These are phyloP conservation scores for Drosophila pruinosa DNA, from an alignment of 1,140 invertebrate genomes.

Conservation along the genomic window DNA sequence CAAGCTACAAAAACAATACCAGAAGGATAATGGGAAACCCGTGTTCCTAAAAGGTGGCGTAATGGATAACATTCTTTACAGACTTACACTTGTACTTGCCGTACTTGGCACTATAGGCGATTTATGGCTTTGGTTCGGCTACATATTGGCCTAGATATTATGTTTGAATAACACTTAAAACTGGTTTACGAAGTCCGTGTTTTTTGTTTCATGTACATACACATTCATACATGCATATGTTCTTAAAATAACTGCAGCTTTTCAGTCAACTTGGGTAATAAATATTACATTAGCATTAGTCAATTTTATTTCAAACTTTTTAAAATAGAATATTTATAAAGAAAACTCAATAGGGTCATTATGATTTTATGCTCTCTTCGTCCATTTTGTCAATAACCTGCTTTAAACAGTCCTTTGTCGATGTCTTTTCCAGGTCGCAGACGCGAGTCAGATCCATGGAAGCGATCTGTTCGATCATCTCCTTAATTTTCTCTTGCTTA, in stretches of 20 bases:
- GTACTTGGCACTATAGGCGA: conserved; percentile 76
- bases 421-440: conserved; percentile 76
- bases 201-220: conserved; percentile 5
- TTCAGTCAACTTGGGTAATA: conserved; percentile 26
- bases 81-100: conserved; percentile 82
- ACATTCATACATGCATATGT: background rate
- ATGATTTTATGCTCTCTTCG: conserved; percentile 45
- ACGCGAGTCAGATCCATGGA: conserved; percentile 77
- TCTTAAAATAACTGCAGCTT: background rate
- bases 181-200: background rate
- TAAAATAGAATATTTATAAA: background rate
- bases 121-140: conserved; percentile 40
- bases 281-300: background rate
- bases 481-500: conserved; percentile 83
- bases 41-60: conserved; percentile 86
- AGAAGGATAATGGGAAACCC: conserved; percentile 84
- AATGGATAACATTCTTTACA: conserved; percentile 85
- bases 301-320: conserved; percentile 13
- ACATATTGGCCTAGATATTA: conserved; percentile 35
- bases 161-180: conserved; percentile 4
- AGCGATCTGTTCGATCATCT: conserved; percentile 82
- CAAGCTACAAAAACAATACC: conserved; percentile 83
- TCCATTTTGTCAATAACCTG: conserved; percentile 81
- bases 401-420: conserved; percentile 80
- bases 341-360: conserved; percentile 10